Conservation (phyloP, 1,140 invertebrate genomes). For the Lutraria rhynchaena region DNA sequence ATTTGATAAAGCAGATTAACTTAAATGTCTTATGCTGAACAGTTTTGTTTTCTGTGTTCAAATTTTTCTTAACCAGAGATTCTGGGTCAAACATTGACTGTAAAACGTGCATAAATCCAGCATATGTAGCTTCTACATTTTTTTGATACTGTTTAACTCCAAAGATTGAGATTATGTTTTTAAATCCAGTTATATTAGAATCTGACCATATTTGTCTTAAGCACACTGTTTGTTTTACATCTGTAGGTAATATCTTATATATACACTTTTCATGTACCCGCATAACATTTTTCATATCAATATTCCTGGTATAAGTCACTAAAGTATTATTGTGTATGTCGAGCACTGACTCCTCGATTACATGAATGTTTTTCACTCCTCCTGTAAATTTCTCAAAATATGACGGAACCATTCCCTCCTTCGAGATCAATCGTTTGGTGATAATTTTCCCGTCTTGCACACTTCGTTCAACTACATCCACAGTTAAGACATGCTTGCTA, state of each 20-base stretch:
- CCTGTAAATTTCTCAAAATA: slow-evolving; percentile 43
- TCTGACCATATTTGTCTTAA: slow-evolving; percentile 1
- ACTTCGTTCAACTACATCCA: slow-evolving; percentile 30
- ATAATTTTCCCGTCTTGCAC: slow-evolving; percentile 12
- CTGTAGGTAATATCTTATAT: not conserved
- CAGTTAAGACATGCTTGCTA: slow-evolving; percentile 34
- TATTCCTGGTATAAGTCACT: slow-evolving; percentile 50
- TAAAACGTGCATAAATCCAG: slow-evolving; percentile 42
- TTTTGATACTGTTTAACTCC: slow-evolving; percentile 42
- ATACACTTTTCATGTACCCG: slow-evolving; percentile 35
- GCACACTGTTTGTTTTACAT: slow-evolving; percentile 2
- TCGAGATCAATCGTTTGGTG: slow-evolving; percentile 43
- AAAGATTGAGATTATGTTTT: slow-evolving; percentile 20
- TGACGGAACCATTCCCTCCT: slow-evolving; percentile 35
- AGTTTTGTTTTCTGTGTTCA: not conserved
- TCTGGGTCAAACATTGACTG: slow-evolving; percentile 17
- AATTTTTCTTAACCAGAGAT: not conserved
- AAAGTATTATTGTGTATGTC: slow-evolving; percentile 21
- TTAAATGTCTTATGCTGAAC: not conserved
- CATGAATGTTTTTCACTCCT: slow-evolving; percentile 29
- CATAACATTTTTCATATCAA: slow-evolving; percentile 48
- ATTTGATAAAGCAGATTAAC: slow-evolving; percentile 23
- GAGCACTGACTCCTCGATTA: slow-evolving; percentile 45
- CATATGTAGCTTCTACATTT: not conserved
- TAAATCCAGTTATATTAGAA: slow-evolving; percentile 28